These are phyloP conservation scores for Prunella fulvescens DNA, from an alignment of 2,113 vertebrate species.

Conservation along the genomic window DNA sequence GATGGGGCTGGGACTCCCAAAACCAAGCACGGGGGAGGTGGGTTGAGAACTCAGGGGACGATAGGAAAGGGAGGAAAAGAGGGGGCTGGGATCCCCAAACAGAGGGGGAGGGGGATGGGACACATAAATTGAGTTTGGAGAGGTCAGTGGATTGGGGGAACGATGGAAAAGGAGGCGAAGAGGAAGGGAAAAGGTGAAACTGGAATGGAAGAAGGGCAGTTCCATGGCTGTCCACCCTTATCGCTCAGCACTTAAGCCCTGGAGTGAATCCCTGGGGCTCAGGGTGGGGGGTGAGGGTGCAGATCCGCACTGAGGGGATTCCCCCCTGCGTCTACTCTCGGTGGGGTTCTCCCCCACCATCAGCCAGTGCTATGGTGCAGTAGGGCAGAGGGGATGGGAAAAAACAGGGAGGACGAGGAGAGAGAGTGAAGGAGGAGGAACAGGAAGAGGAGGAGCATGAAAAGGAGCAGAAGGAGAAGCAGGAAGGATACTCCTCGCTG, in stretches of 20 bases:
- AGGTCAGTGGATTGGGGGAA: neutral
- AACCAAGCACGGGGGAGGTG: neutral
- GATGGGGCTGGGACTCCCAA: neutral
- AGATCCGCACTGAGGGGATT: neutral
- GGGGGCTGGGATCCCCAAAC: neutral
- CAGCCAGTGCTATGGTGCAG: fast-evolving
- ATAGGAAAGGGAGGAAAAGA: neutral
- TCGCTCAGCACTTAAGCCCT: neutral
- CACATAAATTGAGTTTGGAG: neutral
- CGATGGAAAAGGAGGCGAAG: neutral
- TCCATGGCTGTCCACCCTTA: neutral
- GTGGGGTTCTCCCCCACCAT: too few species aligned
- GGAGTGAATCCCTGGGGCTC: neutral
- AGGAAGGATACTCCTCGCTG: fast-evolving
- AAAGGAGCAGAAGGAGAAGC: neutral
- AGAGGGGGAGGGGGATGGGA: neutral
- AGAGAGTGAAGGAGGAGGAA: neutral
- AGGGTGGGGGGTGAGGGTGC: too few species aligned
- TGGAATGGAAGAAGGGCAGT: neutral
- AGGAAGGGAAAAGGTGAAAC: neutral
- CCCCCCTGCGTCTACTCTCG: fast-evolving
- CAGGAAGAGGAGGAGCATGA: neutral
- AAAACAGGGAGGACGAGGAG: neutral
- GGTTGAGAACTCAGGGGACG: neutral
- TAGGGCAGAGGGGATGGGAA: neutral